phyloP scores from a whole-genome alignment of 1,140 invertebrate species.

The Brachionus asplanchnoidis region DNA sequence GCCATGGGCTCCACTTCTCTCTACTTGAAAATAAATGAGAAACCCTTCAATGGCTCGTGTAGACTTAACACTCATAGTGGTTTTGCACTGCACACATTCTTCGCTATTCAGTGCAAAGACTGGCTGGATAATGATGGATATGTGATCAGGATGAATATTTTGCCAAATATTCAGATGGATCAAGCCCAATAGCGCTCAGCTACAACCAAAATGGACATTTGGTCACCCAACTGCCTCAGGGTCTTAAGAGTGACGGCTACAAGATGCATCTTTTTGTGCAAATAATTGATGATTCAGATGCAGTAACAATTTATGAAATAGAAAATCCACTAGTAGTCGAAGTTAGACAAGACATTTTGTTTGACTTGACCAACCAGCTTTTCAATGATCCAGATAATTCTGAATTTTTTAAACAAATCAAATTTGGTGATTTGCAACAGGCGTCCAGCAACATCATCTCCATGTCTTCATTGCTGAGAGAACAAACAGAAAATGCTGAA shows the following conservation, averaged over 20 bases:
- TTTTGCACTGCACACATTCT: not conserved
- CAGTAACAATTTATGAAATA: not conserved
- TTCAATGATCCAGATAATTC: not conserved
- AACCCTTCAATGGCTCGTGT: constrained; percentile 8
- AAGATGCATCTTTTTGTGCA: constrained; percentile 7
- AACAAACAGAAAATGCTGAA: not conserved
- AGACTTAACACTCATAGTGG: not conserved
- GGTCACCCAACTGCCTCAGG: not conserved
- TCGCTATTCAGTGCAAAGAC: not conserved
- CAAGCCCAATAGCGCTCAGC: not conserved
- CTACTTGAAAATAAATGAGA: constrained; percentile 28
- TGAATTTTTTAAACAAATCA: not conserved
- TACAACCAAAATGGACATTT: not conserved
- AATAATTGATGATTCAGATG: constrained; percentile 33
- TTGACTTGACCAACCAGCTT: not conserved
- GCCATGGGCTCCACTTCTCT: not conserved
- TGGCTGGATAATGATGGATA: constrained; percentile 22
- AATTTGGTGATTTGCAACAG: not conserved
- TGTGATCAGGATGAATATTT: constrained; percentile 1
- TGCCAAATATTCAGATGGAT: not conserved
- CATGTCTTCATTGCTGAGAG: not conserved
- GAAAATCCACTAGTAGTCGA: not conserved
- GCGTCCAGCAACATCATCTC: not conserved
- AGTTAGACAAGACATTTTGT: not conserved
- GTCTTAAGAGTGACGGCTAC: not conserved